Evolutionary conservation across 2,113 vertebrate genomes (phyloP).

Genomic region (Aegotheles bennettii): DNA sequence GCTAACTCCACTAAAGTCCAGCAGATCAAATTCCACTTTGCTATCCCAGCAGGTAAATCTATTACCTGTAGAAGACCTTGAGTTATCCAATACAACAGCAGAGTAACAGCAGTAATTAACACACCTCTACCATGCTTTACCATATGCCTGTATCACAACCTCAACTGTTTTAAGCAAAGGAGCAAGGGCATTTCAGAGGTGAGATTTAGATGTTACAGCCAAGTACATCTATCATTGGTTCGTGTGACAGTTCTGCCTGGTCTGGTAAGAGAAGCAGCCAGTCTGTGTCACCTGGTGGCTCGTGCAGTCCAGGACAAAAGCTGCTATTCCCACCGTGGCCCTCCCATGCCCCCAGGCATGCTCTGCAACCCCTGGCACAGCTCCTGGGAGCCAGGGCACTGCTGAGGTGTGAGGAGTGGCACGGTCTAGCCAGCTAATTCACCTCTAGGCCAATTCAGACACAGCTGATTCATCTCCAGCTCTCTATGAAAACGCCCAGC

Average conservation of each 20-base stretch:
- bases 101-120: background rate
- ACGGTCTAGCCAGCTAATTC: accelerated
- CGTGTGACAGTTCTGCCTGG: background rate
- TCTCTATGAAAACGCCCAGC: accelerated
- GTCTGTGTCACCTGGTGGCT: background rate
- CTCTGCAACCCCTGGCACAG: background rate
- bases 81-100: background rate
- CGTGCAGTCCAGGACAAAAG: background rate
- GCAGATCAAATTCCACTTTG: background rate
- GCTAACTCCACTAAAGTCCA: background rate
- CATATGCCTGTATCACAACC: background rate
- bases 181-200: background rate
- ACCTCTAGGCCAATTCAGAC: background rate
- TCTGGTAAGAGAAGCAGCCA: background rate
- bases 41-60: background rate
- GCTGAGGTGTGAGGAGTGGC: background rate
- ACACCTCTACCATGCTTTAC: background rate
- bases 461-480: background rate
- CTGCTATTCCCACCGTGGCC: background rate
- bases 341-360: accelerated
- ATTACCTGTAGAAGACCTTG: background rate
- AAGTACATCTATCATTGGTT: background rate
- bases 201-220: background rate
- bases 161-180: background rate
- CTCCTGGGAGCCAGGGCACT: background rate